phyloP scores from a whole-genome alignment of 2,113 vertebrate genomes.

The Burhinus bistriatus region DNA sequence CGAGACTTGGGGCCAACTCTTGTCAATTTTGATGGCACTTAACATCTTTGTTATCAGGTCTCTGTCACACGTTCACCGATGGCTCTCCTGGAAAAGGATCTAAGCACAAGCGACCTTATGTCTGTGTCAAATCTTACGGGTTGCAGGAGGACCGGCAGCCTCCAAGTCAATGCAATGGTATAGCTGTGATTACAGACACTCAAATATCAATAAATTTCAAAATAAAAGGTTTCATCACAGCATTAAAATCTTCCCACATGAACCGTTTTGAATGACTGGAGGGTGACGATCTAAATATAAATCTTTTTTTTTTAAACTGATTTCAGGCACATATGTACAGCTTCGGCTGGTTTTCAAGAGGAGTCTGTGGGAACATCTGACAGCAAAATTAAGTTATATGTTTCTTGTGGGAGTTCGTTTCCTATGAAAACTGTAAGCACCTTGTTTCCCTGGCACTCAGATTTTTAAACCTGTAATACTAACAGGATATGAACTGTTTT shows the following conservation, averaged over 20 bases:
- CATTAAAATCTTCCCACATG: not conserved
- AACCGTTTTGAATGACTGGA: conserved; percentile 17
- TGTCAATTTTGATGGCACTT: not conserved
- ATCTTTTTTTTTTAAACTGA: not conserved
- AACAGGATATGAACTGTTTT: not conserved
- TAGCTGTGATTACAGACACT: not conserved
- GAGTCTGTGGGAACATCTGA: conserved; percentile 55
- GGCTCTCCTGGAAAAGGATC: not conserved
- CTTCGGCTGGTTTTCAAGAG: not conserved
- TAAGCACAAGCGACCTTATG: not conserved
- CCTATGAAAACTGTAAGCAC: not conserved
- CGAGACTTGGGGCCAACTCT: not conserved
- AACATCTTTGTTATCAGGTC: not conserved
- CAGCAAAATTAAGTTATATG: conserved; percentile 48
- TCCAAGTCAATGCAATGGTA: not conserved
- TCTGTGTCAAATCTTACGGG: not conserved
- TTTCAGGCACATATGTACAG: conserved; percentile 1
- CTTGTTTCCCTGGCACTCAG: not conserved
- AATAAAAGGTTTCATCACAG: not conserved
- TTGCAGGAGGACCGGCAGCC: not conserved
- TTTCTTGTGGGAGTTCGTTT: conserved; percentile 47
- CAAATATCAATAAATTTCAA: not conserved
- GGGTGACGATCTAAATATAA: conserved; percentile 39
- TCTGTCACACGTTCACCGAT: not conserved
- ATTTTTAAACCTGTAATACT: conserved; percentile 6